Evolutionary conservation across 2,888 invertebrate species (phyloP).

Genomic region (Chalcis sispes): DNA sequence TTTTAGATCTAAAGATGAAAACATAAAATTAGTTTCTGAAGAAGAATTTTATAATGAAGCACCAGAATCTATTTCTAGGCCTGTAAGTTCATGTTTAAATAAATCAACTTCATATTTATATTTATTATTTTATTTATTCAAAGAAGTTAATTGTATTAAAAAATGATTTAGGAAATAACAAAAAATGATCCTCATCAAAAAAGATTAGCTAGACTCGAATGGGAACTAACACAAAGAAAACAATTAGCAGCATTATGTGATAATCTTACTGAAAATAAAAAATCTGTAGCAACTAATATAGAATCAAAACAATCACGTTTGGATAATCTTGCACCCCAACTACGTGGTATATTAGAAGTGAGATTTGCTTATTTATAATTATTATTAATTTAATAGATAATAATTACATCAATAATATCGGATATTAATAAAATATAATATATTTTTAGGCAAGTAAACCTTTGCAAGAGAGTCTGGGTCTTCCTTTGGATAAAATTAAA

Average conservation of each 20-base stretch:
- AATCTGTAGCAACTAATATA: conserved; percentile 85
- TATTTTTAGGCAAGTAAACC: conserved; percentile 87
- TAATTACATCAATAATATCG: too few species aligned
- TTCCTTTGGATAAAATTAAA: conserved; percentile 87
- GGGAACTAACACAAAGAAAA: conserved; percentile 93
- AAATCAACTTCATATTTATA: neutral
- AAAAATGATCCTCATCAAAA: conserved; percentile 86
- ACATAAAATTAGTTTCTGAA: conserved; percentile 90
- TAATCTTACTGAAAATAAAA: conserved; percentile 86
- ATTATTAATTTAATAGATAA: neutral
- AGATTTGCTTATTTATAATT: conserved; percentile 33
- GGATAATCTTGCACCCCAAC: conserved; percentile 88
- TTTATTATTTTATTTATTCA: neutral
- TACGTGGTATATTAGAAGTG: conserved; percentile 83
- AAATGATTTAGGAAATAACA: conserved; percentile 80
- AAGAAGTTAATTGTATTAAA: conserved; percentile 10
- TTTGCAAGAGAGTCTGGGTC: conserved; percentile 90
- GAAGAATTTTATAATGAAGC: conserved; percentile 91
- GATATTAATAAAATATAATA: conserved; percentile 10
- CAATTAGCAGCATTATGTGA: conserved; percentile 87
- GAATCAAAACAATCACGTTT: conserved; percentile 86
- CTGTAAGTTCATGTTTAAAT: conserved; percentile 77
- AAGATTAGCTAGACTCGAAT: conserved; percentile 90
- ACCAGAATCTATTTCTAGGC: conserved; percentile 82
- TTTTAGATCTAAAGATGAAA: conserved; percentile 91